Evolutionary conservation across 2,797 vertebrate species (phyloP), one percentile per base, ranked within the genome.

Genomic region (Spheniscus humboldti): DNA sequence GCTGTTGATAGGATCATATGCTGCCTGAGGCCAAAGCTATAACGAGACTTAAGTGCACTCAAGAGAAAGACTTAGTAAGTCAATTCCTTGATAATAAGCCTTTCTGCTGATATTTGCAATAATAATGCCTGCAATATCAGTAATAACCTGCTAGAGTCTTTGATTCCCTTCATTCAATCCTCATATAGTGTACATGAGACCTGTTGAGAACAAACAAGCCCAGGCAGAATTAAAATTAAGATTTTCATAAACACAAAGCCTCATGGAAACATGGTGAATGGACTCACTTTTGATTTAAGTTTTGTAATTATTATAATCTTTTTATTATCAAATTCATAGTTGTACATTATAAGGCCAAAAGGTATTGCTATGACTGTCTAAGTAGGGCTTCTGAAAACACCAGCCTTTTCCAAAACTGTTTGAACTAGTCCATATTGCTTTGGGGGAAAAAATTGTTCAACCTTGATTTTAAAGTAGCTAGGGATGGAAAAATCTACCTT

Each of bases 51-150:
- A 94, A 85, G 91, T 91, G 93, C 86, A 97, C 86, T 88, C 93
- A 97, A 97, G 86, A 97, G 96, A 98, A 98, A 98, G 94, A 84
- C 94, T 97, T 97, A 97, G 88, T 95, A 90, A 96, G 96, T 94
- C 73, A 90, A 93, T 95, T 97, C 81, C 85, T 94, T 94, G 86
- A 82, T 94, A 97, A 95, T 96, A 97, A 98, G 94, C 94, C 97
- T 98, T 98, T 98, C 97, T 98, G 92, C 97, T 98, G 97, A 97
- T 98, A 97, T 97, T 98, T 97, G 95, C 94, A 98, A 97, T 91
- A 68, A 64, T n/a, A 95, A 85, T 53, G 84, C 89, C 97, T 97
- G 95, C 96, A 98, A 97, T 97, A 98, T 98, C 97, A 98, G 95
- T 95, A 79, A 96, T 67, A 96, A 97, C 92, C 96, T 97, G 96